phyloP scores from a whole-genome alignment of 2,113 vertebrate genomes.

The Chinchilla lanigera region DNA sequence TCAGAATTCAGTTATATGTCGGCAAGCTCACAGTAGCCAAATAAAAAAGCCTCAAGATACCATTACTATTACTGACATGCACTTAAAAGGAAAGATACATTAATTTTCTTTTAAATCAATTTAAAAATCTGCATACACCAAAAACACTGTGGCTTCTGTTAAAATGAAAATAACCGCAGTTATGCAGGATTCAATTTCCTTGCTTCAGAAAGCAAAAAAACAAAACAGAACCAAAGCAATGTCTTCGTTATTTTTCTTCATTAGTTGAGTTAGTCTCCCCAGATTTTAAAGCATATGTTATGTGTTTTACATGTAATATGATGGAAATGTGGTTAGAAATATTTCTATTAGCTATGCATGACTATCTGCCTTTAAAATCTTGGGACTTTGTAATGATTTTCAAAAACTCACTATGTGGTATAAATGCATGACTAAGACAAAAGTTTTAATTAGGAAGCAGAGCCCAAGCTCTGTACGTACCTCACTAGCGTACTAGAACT shows the following conservation, averaged over 20 bases:
- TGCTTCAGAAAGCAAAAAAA: not conserved
- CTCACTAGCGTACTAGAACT: not conserved
- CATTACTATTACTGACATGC: not conserved
- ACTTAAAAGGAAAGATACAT: slow-evolving; percentile 26
- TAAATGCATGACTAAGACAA: not conserved
- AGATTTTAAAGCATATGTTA: slow-evolving; percentile 6
- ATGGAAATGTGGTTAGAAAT: slow-evolving; percentile 46
- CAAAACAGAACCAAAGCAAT: not conserved
- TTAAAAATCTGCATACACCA: not conserved
- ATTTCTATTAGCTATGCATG: not conserved
- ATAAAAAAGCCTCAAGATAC: not conserved
- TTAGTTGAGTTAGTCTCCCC: not conserved
- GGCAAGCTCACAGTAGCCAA: slow-evolving; percentile 14
- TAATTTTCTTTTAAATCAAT: slow-evolving; percentile 49
- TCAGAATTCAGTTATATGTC: slow-evolving; percentile 30
- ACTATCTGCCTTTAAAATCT: slow-evolving; percentile 59
- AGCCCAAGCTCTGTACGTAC: not conserved
- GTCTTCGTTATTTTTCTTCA: slow-evolving; percentile 26
- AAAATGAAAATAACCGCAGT: not conserved
- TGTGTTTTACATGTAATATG: not conserved
- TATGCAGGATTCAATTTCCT: not conserved
- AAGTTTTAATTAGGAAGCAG: not conserved
- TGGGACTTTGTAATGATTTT: slow-evolving; percentile 3
- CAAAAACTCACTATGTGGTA: not conserved
- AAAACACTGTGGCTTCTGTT: not conserved